Evolutionary conservation across 2,113 vertebrate species (phyloP), one percentile per base, ranked within the genome.

Genomic region (Nicator chloris): DNA sequence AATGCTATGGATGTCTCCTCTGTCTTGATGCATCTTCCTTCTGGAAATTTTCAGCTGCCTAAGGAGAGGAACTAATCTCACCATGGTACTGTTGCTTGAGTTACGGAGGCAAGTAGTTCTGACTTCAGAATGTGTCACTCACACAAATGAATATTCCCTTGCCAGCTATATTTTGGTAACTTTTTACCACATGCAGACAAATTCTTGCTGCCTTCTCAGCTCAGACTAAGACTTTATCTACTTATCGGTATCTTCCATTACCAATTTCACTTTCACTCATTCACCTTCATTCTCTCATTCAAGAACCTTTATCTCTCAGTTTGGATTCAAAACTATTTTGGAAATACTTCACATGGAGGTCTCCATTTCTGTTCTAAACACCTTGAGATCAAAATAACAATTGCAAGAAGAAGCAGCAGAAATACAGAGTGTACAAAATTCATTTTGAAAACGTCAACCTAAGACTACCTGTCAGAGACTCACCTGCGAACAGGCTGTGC

Each of bases 401-500:
- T 6, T 11, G 15, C 61, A 86, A 51, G 30, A 60, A 84, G 51
- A 9, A 75, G 64, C 30, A 82, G 60, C 35, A 53, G 42, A 54
- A 42, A 76, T 4, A 84, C 13, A 51, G 2, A 24, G 15, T 0
- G 4, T 28, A 22, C 23, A 50, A 30, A 80, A 59, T 20, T 17
- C 0, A 18, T 18, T 31, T 30, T 4, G 24, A 60, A 39, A 69
- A 11, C 22, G 28, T 64, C 11, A 63, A 19, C 10, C 22, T 18
- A 14, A 81, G 50, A 20, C 30, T 11, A 9, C 42, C 15, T 15
- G 10, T 35, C 59, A 64, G 35, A 49, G 61, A 95, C 98, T 96
- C 96, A 99, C 99, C 99, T 99, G 97, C 99, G 99, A 82, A 99
- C 98, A 82, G 99, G 99, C 90, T 99, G 99, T 95, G 98, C 99